Base-by-base conservation (phyloP, 2,888 invertebrate genomes). In the Lasioglossum malachurum region DNA sequence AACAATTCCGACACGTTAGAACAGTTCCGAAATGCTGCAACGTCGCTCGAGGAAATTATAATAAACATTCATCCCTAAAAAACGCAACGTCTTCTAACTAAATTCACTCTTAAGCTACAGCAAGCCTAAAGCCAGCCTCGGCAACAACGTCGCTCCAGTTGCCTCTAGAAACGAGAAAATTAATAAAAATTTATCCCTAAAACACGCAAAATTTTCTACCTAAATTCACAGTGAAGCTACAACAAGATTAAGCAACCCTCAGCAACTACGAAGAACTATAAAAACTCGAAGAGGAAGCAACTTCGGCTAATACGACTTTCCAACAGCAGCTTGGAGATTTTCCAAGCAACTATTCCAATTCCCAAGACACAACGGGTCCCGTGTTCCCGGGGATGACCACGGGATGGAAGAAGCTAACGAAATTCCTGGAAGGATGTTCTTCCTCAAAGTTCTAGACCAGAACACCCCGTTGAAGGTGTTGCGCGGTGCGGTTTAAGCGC, bases 401-500 rank as follows among this genome's bases (percentile, higher is more conserved):
- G 5, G 27, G 53, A 53, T 27, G 60, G 27, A 60, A 27, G 27
- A 60, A 60, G 27, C 27, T 60, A 14, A 14, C 60, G 27, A 60
- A 60, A 60, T 60, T 60, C 16, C 27, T 27, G 14, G 27, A 27
- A 27, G 60, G 27, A 27, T 60, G 27, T 60, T 27, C 60, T 27
- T 27, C 12, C 27, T 27, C 27, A 2, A 60, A 60, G 60, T 60
- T 60, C 27, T 16, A 16, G 27, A 27, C 60, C 60, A 16, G 60
- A 60, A 27, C 60, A 27, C 14, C 27, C 5, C 60, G 16, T 60
- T 27, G 60, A 60, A 60, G 60, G 67, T 67, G 67, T 67, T 35
- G 67, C 67, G 64, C 23, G 44, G n/a, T 35, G 57, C 44, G 71
- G 75, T 46, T 60, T 79, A 77, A 88, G 84, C 83, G 81, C 82